Evolutionary conservation across 2,113 vertebrate species (phyloP).

Genomic region (Saguinus imperator): DNA sequence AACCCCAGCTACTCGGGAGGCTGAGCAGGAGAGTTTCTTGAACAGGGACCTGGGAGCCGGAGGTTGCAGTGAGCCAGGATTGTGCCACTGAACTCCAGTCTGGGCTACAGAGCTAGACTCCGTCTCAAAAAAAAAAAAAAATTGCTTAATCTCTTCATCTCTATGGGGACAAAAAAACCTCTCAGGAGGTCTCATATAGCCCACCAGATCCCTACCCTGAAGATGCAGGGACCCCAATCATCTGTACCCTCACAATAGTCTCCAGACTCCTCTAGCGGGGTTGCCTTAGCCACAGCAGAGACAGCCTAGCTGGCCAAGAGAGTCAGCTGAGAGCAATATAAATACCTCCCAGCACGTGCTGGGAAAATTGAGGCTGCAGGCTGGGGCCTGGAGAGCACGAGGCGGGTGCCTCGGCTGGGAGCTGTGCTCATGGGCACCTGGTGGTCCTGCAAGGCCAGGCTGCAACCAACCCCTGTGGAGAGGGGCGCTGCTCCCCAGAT

Average conservation of each 20-base stretch:
- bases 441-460: neutral
- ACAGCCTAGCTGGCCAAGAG: neutral
- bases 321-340: constrained; percentile 42
- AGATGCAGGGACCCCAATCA: neutral
- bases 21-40: no score
- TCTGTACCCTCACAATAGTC: neutral
- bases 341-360: neutral
- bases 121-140: neutral
- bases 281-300: neutral
- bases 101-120: no score
- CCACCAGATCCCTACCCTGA: neutral
- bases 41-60: no score
- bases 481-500: neutral
- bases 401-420: rapidly evolving
- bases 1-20: no score
- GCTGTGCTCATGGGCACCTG: neutral
- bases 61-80: no score
- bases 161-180: neutral
- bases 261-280: constrained; percentile 47
- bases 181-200: neutral
- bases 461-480: neutral
- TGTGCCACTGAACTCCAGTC: no score
- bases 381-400: rapidly evolving
- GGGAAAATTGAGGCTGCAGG: neutral
- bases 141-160: neutral